These are phyloP conservation scores for Allobates femoralis DNA, from an alignment of 2,797 vertebrate genomes.

Conservation along the genomic window DNA sequence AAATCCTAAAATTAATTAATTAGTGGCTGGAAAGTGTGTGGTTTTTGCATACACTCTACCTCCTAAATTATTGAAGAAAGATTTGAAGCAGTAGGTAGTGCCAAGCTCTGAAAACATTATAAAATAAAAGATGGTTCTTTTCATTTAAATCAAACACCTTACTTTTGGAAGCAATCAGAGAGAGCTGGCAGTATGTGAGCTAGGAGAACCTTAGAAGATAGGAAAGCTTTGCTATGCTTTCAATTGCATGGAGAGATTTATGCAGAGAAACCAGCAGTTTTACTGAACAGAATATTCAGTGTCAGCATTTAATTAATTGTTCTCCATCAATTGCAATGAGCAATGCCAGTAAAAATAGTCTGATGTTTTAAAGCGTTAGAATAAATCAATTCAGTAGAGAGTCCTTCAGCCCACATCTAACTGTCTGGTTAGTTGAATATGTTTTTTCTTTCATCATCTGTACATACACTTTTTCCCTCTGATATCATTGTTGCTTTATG, in stretches of 20 bases:
- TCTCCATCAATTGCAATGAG: conserved; percentile 64
- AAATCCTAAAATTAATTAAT: conserved; percentile 50
- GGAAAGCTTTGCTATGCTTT: conserved; percentile 57
- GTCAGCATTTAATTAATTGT: conserved; percentile 65
- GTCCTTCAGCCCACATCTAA: conserved; percentile 46
- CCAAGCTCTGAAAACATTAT: conserved; percentile 54
- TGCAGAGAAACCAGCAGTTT: conserved; percentile 60
- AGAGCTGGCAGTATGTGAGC: conserved; percentile 56
- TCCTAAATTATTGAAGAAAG: conserved; percentile 37
- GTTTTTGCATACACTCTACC: conserved; percentile 24
- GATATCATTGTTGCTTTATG: background rate
- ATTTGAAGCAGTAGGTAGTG: conserved; percentile 21
- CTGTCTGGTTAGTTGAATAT: conserved; percentile 40
- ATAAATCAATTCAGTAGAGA: conserved; percentile 58
- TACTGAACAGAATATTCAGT: conserved; percentile 63
- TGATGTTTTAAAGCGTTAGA: conserved; percentile 52
- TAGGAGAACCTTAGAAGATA: conserved; percentile 40
- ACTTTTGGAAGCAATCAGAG: conserved; percentile 56
- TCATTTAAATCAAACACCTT: conserved; percentile 62
- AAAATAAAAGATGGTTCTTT: conserved; percentile 51
- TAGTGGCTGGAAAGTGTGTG: conserved; percentile 7
- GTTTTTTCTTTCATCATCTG: conserved; percentile 14
- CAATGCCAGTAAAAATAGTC: conserved; percentile 64
- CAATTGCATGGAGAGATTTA: conserved; percentile 60
- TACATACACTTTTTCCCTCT: conserved; percentile 29